Percentiles rank a stretch among this genome's conserved stretches.
Conservation (phyloP, 2,113 vertebrate genomes). For the Jacana jacana region DNA sequence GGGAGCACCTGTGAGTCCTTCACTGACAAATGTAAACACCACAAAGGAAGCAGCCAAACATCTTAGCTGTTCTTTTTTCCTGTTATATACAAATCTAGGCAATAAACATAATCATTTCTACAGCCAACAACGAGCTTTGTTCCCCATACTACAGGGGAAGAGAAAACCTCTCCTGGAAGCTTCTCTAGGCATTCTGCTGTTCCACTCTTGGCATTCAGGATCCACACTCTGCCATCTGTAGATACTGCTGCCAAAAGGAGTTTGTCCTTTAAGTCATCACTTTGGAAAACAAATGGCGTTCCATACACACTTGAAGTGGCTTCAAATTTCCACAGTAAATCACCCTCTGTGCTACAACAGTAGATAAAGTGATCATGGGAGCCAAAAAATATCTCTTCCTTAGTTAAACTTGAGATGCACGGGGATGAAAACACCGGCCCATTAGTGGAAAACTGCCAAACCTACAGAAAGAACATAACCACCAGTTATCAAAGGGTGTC, state of each 20-base stretch:
- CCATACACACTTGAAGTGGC: conserved; percentile 85
- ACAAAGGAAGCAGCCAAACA: not conserved
- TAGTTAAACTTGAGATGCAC: conserved; percentile 73
- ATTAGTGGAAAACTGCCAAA: conserved; percentile 84
- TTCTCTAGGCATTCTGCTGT: conserved; percentile 49
- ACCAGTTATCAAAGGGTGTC: not conserved
- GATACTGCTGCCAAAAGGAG: conserved; percentile 81
- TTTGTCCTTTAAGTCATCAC: conserved; percentile 35
- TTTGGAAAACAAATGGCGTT: conserved; percentile 83
- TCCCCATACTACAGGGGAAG: conserved; percentile 86
- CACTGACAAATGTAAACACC: not conserved
- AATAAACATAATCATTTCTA: conserved; percentile 92
- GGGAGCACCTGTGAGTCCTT: not conserved
- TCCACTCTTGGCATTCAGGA: conserved; percentile 83
- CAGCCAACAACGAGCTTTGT: conserved; percentile 86
- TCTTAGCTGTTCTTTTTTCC: not conserved
- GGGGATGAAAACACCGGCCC: conserved; percentile 94
- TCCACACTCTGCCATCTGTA: conserved; percentile 90
- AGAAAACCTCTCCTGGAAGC: conserved; percentile 91
- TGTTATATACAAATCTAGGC: conserved; percentile 75
- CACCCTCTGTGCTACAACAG: conserved; percentile 81
- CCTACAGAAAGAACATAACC: conserved; percentile 68
- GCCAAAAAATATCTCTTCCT: conserved; percentile 84
- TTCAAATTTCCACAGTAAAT: conserved; percentile 85
- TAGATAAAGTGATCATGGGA: conserved; percentile 89